phyloP scores from a whole-genome alignment of 2,888 invertebrate genomes.

The Mythimna lalbum region DNA sequence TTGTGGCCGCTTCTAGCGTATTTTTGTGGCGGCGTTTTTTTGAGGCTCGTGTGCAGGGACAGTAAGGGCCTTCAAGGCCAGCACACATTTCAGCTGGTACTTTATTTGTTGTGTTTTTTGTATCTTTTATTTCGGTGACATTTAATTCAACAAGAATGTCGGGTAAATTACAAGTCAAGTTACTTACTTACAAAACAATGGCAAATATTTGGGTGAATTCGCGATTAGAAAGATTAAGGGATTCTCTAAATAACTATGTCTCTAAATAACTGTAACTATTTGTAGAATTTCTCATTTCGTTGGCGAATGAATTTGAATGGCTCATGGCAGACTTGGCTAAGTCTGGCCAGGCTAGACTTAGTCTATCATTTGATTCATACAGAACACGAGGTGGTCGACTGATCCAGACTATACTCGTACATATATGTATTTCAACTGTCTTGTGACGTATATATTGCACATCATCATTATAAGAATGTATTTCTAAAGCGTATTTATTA shows the following conservation, averaged over 20 bases:
- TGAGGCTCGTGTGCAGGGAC: too few species aligned
- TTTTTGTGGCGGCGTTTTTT: too few species aligned
- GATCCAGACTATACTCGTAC: background rate
- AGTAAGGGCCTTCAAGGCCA: background rate
- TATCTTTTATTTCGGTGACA: background rate
- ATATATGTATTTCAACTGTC: background rate
- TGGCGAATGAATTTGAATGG: conserved; percentile 13
- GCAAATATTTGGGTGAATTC: conserved; percentile 6
- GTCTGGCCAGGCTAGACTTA: conserved; percentile 8
- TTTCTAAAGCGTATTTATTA: conserved; percentile 24
- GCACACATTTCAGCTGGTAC: background rate
- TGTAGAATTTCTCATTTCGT: conserved; percentile 6
- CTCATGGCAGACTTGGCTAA: conserved; percentile 8
- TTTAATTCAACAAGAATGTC: conserved; percentile 2
- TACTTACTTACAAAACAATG: conserved; percentile 3
- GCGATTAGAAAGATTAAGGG: conserved; percentile 1
- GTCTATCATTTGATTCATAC: conserved; percentile 5
- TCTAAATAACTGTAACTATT: conserved; percentile 23
- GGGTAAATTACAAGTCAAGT: conserved; percentile 1
- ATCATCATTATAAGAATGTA: conserved; percentile 12
- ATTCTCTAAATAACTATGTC: conserved; percentile 4
- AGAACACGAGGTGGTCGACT: conserved; percentile 2
- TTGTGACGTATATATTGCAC: conserved; percentile 9
- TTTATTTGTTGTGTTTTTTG: conserved; percentile 1
- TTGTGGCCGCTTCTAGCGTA: too few species aligned